phyloP scores from a whole-genome alignment of 1,140 invertebrate genomes.

The Dryas iulia region DNA sequence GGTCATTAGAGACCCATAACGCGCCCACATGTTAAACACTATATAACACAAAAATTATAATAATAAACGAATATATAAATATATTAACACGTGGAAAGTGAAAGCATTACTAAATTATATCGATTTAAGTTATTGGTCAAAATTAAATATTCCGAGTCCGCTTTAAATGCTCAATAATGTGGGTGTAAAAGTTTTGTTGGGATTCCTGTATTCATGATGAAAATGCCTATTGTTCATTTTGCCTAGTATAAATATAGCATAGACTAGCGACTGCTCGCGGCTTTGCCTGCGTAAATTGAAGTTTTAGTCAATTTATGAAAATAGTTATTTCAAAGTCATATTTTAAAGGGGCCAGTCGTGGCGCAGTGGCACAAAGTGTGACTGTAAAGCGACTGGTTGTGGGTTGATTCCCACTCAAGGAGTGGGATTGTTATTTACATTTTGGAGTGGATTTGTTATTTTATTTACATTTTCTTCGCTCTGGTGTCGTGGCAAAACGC shows the following conservation, averaged over 20 bases:
- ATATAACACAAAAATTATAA: constrained; percentile 6
- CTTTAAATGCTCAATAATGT: neutral
- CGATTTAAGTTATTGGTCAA: constrained; percentile 9
- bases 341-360: too few relatives aligned
- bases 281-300: too few relatives aligned
- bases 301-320: too few relatives aligned
- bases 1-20: too few relatives aligned
- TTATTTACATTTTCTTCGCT: neutral
- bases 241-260: neutral
- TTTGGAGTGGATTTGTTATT: too few relatives aligned
- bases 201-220: neutral
- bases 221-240: neutral
- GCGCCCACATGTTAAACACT: neutral
- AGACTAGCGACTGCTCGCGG: too few relatives aligned
- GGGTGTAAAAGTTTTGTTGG: neutral
- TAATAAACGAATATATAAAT: constrained; percentile 16
- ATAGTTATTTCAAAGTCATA: too few relatives aligned
- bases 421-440: too few relatives aligned
- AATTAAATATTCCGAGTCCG: neutral
- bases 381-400: too few relatives aligned
- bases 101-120: constrained; percentile 15
- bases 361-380: neutral
- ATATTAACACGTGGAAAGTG: constrained; percentile 2
- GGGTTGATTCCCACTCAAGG: neutral
- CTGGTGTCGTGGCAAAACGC: too few relatives aligned